Evolutionary conservation across 2,888 invertebrate genomes (phyloP).

Genomic region (Exocentrus adspersus): DNA sequence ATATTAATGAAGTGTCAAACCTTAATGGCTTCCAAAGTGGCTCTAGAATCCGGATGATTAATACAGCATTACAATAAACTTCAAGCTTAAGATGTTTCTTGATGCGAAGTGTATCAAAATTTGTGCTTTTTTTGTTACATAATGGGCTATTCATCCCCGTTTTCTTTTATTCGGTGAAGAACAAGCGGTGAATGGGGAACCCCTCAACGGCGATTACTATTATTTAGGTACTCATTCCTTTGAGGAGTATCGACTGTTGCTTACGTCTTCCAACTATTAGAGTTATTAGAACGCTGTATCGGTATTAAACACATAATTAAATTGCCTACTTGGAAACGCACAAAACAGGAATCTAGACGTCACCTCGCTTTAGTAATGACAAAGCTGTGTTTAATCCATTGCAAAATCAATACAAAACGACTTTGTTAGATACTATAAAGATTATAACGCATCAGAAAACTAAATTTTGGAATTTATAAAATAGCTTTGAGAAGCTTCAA

Average conservation of each 20-base stretch:
- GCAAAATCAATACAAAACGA: too few species aligned
- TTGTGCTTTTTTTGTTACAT: not conserved
- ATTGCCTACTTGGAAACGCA: not conserved
- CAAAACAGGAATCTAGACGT: too few species aligned
- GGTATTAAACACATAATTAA: not conserved
- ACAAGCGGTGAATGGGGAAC: not conserved
- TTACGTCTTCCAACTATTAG: not conserved
- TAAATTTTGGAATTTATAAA: too few species aligned
- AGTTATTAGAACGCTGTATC: not conserved
- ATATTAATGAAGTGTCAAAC: slow-evolving; percentile 20
- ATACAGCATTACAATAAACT: slow-evolving; percentile 19
- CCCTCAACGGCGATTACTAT: not conserved
- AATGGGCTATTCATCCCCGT: not conserved
- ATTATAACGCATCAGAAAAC: too few species aligned
- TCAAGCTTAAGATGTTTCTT: slow-evolving; percentile 1
- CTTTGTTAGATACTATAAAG: too few species aligned
- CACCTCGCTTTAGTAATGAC: too few species aligned
- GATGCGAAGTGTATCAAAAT: not conserved
- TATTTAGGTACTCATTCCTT: not conserved
- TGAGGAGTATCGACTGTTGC: not conserved
- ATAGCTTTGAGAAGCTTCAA: too few species aligned
- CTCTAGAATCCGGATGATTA: slow-evolving; percentile 7
- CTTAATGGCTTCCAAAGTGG: slow-evolving; percentile 18
- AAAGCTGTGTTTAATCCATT: too few species aligned
- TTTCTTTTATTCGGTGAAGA: not conserved